phyloP scores from a whole-genome alignment of 2,797 vertebrate species.

The Tenualosa ilisha region DNA sequence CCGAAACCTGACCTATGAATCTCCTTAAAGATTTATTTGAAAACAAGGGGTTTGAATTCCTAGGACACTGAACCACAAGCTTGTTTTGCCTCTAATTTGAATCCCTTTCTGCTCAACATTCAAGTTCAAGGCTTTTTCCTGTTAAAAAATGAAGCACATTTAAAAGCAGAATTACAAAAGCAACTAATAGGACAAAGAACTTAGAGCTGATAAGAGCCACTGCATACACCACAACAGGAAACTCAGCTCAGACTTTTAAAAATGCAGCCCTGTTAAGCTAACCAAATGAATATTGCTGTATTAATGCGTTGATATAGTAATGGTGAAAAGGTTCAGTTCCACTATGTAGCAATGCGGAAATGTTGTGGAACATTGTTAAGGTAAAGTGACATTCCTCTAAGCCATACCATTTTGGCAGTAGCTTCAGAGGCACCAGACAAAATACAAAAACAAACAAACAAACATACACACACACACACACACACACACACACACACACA shows the following conservation, averaged over 20 bases:
- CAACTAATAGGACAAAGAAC: not conserved
- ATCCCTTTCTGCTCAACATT: not conserved
- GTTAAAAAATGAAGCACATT: not conserved
- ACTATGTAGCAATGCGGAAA: not conserved
- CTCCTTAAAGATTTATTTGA: slow-evolving; percentile 22
- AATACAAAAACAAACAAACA: not conserved
- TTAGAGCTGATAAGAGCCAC: not conserved
- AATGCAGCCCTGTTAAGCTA: not conserved
- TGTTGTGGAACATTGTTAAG: not conserved
- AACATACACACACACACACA: not conserved
- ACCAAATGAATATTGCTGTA: not conserved
- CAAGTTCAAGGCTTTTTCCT: not conserved
- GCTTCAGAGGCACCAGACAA: not conserved
- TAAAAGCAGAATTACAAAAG: not conserved
- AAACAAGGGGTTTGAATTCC: slow-evolving; percentile 24
- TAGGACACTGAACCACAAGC: not conserved
- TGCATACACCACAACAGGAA: not conserved
- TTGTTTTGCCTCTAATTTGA: not conserved
- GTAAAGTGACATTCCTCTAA: not conserved
- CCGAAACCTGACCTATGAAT: slow-evolving; percentile 22
- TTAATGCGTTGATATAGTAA: not conserved
- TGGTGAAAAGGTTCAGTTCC: not conserved
- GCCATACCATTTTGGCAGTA: not conserved
- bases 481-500: not conserved
- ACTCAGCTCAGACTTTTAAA: too few species aligned